Evolutionary conservation across 2,797 vertebrate genomes (phyloP), one percentile per base, ranked within the genome.

Genomic region (Neopelma chrysocephalum): DNA sequence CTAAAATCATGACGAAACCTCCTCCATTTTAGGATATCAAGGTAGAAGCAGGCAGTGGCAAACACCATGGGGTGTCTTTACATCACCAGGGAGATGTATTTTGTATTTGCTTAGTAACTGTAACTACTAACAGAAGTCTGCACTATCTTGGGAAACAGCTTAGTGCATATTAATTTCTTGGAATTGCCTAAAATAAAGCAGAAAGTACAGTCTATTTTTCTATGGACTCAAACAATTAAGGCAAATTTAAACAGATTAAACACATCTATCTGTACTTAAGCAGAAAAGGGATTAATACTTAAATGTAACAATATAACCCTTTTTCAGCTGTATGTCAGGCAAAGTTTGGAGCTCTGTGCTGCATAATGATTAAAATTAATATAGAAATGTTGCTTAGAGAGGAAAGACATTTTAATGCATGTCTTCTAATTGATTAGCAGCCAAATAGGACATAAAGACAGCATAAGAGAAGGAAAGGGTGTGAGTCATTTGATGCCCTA

Each of bases 21-120:
- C 56, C 4, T 51, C 43, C 76, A 9, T n/a, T 65, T 92, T 40
- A 21, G 36, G 18, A 19, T 73, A 84, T 89, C 64, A 36, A 4
- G 40, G 73, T 53, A 66, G 51, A 58, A 85, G 12, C 82, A 83
- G 40, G 54, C 6, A 4, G 45, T n/a, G 42, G 22, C 36, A 87
- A 65, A 48, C 31, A 23, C 27, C 3, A 3, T 16, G 16, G 25
- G 36, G 12, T 32, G 27, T 32, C 71, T 93, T 85, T 88, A 14
- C 43, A 62, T 69, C 82, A 23, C 60, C 10, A 8, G 45, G 54
- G 38, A 91, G 50, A 47, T 17, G 26, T 32, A 6, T 43, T 92
- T 83, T 81, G 15, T 82, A 29, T 82, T 87, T 88, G 47, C n/a
- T 90, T 71, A 56, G 43, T 82, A 88, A 58, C 40, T 92, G 48